Conservation (phyloP, 2,888 invertebrate species). For the Nomada goodeniana region DNA sequence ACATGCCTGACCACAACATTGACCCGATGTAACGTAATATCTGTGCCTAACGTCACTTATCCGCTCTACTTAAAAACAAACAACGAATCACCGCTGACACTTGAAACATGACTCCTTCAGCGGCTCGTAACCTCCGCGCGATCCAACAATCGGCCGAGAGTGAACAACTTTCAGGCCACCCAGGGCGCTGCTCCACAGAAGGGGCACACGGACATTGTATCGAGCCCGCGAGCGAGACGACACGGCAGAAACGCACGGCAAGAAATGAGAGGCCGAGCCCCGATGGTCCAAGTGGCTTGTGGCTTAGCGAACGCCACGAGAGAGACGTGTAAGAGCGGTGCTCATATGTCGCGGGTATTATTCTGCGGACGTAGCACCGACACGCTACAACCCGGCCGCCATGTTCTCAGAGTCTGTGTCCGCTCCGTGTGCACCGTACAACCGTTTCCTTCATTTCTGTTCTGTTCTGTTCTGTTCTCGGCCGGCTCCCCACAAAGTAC, state of each 20-base stretch:
- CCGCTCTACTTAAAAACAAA: too few species aligned
- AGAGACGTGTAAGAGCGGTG: conserved; percentile 46
- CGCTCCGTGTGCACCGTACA: conserved; percentile 41
- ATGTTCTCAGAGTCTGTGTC: neutral
- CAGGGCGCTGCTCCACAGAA: too few species aligned
- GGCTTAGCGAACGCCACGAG: conserved; percentile 54
- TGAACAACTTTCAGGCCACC: neutral
- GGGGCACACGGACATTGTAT: neutral
- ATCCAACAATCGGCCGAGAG: neutral
- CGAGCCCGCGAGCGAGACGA: neutral
- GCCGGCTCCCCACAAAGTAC: conserved; percentile 60
- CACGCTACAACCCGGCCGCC: neutral
- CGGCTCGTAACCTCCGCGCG: too few species aligned
- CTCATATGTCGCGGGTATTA: conserved; percentile 61
- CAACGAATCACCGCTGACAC: too few species aligned
- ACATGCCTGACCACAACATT: too few species aligned
- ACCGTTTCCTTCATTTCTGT: conserved; percentile 55
- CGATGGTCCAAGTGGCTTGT: conserved; percentile 17
- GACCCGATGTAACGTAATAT: too few species aligned
- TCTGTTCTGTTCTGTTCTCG: neutral
- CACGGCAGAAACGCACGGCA: conserved; percentile 1
- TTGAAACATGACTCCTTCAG: too few species aligned
- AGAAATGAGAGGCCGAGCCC: conserved; percentile 17
- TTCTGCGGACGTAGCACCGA: conserved; percentile 46
- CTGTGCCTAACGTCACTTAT: too few species aligned